phyloP scores from a whole-genome alignment of 1,140 invertebrate genomes.

The Ostrea edulis region DNA sequence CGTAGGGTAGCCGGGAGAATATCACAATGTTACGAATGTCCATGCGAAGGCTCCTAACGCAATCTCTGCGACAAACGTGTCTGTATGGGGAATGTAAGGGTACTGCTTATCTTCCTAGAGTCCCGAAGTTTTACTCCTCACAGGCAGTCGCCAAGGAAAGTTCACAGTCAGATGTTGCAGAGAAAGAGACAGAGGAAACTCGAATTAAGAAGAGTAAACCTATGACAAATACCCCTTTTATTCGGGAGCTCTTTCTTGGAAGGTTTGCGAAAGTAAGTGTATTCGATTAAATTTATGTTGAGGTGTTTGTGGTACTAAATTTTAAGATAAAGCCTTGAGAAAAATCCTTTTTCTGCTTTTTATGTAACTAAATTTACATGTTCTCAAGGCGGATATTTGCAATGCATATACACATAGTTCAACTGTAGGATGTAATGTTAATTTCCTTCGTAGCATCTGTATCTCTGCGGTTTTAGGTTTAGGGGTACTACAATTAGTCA shows the following conservation, averaged over 20 bases:
- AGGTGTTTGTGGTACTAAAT: no score
- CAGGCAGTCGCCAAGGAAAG: not conserved
- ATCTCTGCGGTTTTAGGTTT: no score
- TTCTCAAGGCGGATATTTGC: no score
- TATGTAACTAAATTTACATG: not conserved
- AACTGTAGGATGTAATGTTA: no score
- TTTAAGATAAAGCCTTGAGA: no score
- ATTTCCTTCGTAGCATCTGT: no score
- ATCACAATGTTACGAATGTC: conserved; percentile 1
- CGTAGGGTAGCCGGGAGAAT: no score
- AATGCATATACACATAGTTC: no score
- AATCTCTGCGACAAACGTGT: not conserved
- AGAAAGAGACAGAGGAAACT: conserved; percentile 25
- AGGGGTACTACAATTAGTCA: no score
- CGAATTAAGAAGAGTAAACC: conserved; percentile 43
- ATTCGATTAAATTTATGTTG: no score
- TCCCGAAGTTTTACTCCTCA: not conserved
- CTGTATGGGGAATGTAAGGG: not conserved
- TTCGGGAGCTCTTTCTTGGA: conserved; percentile 72
- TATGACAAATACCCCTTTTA: conserved; percentile 68
- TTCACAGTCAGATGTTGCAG: not conserved
- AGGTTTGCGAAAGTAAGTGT: conserved; percentile 71
- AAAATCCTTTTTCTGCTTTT: not conserved
- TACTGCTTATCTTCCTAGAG: not conserved
- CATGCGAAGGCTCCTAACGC: not conserved